Evolutionary conservation across 2,113 vertebrate genomes (phyloP).

Genomic region (Ondatra zibethicus): DNA sequence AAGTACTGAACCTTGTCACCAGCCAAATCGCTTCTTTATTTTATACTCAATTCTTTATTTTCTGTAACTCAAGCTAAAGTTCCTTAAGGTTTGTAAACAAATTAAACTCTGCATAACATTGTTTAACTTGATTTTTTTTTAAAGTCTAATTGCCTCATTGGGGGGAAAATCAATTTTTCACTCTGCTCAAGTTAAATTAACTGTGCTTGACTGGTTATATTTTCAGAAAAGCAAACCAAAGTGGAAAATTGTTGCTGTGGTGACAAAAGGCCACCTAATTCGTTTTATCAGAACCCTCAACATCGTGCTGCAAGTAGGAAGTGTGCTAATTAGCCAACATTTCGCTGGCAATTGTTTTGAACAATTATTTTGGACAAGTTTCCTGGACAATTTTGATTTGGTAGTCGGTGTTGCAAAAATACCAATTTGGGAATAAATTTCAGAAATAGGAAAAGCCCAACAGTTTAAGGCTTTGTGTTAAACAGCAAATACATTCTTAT

Average conservation of each 20-base stretch:
- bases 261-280: conserved; percentile 73
- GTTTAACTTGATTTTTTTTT: conserved; percentile 65
- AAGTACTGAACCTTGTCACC: neutral
- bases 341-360: conserved; percentile 62
- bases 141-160: conserved; percentile 59
- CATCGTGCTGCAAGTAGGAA: conserved; percentile 19
- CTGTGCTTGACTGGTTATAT: conserved; percentile 64
- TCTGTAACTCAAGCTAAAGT: conserved; percentile 52
- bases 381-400: conserved; percentile 38
- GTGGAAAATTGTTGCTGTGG: conserved; percentile 67
- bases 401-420: conserved; percentile 9
- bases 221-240: conserved; percentile 76
- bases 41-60: conserved; percentile 48
- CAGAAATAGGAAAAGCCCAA: conserved; percentile 19
- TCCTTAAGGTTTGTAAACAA: conserved; percentile 64
- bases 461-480: neutral
- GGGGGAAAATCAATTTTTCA: conserved; percentile 71
- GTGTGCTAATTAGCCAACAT: conserved; percentile 60
- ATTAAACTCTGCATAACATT: conserved; percentile 68
- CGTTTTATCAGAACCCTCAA: conserved; percentile 73
- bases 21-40: neutral
- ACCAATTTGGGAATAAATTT: conserved; percentile 26
- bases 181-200: conserved; percentile 77
- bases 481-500: conserved; percentile 24
- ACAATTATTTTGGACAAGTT: no score